Evolutionary conservation across 2,113 vertebrate species (phyloP), one percentile per base, ranked within the genome.

Genomic region (Poeciliopsis retropinna): DNA sequence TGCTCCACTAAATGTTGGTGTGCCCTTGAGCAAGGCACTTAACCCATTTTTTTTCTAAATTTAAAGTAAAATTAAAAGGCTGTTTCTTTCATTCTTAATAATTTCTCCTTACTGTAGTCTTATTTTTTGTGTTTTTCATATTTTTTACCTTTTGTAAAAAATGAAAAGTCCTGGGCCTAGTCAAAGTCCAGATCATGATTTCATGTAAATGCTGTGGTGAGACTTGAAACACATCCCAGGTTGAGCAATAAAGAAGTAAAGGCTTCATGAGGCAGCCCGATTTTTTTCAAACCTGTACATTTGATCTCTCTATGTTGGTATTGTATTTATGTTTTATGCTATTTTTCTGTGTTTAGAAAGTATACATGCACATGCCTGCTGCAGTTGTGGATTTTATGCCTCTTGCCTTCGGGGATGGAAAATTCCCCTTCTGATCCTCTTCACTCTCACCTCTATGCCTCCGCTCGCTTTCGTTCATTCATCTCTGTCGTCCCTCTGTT

Each of bases 341-440:
- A 25, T 72, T 60, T 60, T 5, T 4, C 5, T 70, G 37, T 60
- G 57, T 64, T 62, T 65, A 32, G 47, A 72, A 17, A 30, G 57
- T 29, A 39, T 62, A 64, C 60, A 69, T 67, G 29, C 64, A 17
- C 25, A 31, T 79, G 61, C 4, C 7, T 72, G 28, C 51, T 54
- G 51, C 22, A 47, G 51, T 51, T 51, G 93, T 92, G 67, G 62
- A 62, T 27, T 8, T 79, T 61, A 44, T 32, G 64, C 13, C 12
- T n/a, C 51, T 54, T 54, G 17, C 78, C 30, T 37, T 34, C 57
- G 85, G 92, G 89, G 95, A 94, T 92, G 95, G 94, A 92, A 94
- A 94, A 94, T 95, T 95, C 95, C 95, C 93, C 94, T 77, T 41
- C 0, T 70, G 81, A 64, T 64, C 68, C 72, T 85, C 88, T 89